Evolutionary conservation across 2,113 vertebrate species (phyloP).

Genomic region (Xenopus tropicalis): UCB_Xtro_10.0 CM004446.2:69165001-69165500

Average conservation of each 20-base stretch:
- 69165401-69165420: too few species aligned
- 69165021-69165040: slow-evolving; percentile 67
- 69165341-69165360: too few species aligned
- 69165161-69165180: slow-evolving; percentile 69
- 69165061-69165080: slow-evolving; percentile 76
- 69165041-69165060: slow-evolving; percentile 67
- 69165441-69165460: slow-evolving; percentile 82
- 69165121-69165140: slow-evolving; percentile 69
- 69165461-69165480: slow-evolving; percentile 74
- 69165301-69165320: too few species aligned
- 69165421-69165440: slow-evolving; percentile 72
- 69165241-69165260: slow-evolving; percentile 71
- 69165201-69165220: slow-evolving; percentile 44
- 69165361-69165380: too few species aligned
- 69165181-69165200: slow-evolving; percentile 66
- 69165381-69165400: too few species aligned
- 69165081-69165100: slow-evolving; percentile 56
- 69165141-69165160: slow-evolving; percentile 81
- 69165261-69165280: slow-evolving; percentile 60
- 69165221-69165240: slow-evolving; percentile 70
- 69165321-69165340: too few species aligned
- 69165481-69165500: slow-evolving; percentile 86
- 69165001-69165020: too few species aligned
- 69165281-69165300: neutral
- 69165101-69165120: slow-evolving; percentile 77